Base-by-base conservation (phyloP, 2,797 vertebrate genomes). In the Falco rusticolus region DNA sequence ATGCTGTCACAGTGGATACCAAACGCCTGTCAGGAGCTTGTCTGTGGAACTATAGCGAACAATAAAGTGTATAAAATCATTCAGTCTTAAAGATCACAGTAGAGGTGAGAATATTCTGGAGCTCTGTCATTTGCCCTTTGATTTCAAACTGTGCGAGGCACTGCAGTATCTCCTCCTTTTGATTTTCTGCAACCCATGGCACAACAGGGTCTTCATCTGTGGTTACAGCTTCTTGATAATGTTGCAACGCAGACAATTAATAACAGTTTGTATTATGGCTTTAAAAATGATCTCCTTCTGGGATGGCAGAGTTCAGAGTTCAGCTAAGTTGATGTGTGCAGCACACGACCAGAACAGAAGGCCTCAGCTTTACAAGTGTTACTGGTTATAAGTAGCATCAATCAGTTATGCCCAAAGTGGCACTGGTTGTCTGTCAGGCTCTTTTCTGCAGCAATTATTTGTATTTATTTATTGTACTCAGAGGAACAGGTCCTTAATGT, bases 401-500 rank as follows among this genome's bases (percentile, higher is more conserved):
- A 33, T 94, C 95, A 82, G 22, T 93, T 54, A 41, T 57, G 84
- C 72, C 71, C 81, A 64, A 45, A 88, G 61, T 77, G 72, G 59
- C 48, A 37, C 51, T 81, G 81, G 50, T 19, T 88, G 69, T 95
- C 92, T 18, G 8, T 93, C 84, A 85, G 43, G 61, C 31, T 63
- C 63, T 78, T 56, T 94, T 76, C 87, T 70, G 34, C 61, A 57
- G 69, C 82, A 69, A 56, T 96, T 94, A 89, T 75, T 96, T 87
- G 68, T 92, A 59, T 92, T 91, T 96, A 91, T 96, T 96, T 96
- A 92, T 92, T 85, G 53, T 41, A 21, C 93, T 91, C 54, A 16
- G 71, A 89, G 81, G 89, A 85, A 29, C 64, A 66, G 84, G 78
- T 90, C 90, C 59, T 88, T 76, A 65, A 3, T 72, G 70, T 87